Percentiles rank a stretch among this genome's conserved stretches.
These are phyloP conservation scores for Eurytoma californica DNA, from an alignment of 2,888 invertebrate species.

Conservation along the genomic window DNA sequence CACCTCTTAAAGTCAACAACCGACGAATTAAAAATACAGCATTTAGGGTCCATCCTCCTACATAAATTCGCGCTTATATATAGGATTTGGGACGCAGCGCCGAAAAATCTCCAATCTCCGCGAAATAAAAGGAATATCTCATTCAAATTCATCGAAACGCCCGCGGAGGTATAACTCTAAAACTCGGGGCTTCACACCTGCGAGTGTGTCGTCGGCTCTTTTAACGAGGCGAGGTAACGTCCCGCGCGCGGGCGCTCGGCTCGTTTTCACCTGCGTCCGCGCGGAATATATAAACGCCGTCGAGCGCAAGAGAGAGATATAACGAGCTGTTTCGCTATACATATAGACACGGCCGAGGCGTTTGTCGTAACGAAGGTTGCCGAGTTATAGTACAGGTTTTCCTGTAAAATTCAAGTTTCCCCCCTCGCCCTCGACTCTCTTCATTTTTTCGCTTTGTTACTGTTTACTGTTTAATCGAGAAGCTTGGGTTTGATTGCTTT, in stretches of 20 bases:
- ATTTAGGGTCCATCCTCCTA: neutral
- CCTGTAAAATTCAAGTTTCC: no score
- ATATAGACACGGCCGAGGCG: no score
- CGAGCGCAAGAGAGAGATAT: no score
- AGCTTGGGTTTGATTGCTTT: no score
- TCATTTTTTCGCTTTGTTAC: no score
- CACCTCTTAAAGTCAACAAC: neutral
- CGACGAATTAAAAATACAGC: no score
- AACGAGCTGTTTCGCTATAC: no score
- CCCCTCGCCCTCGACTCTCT: no score
- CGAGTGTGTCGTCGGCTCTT: neutral
- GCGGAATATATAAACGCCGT: neutral
- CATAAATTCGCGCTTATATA: conserved; percentile 47
- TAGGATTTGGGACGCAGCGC: conserved; percentile 22
- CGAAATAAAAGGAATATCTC: conserved; percentile 8
- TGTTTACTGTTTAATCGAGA: no score
- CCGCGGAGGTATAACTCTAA: neutral
- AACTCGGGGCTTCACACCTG: conserved; percentile 4
- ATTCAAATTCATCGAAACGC: neutral
- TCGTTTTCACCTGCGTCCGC: conserved; percentile 8
- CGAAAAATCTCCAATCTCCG: neutral
- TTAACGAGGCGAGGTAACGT: neutral
- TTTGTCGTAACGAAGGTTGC: no score
- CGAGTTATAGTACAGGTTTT: no score
- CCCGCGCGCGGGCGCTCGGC: neutral